Conservation (phyloP, 2,113 vertebrate genomes). For the Daboia siamensis region DNA sequence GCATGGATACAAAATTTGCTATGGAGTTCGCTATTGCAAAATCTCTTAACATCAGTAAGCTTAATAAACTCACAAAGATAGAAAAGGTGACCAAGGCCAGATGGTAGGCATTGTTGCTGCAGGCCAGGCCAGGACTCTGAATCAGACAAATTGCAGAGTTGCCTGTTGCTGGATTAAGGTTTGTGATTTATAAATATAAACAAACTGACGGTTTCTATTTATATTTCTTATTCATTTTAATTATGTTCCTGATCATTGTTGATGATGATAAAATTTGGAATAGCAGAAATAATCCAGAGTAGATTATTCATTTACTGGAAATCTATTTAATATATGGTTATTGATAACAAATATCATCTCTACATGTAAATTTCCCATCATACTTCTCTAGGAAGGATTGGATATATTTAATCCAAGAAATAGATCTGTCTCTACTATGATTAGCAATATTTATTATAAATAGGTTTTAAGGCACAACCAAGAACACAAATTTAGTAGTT, state of each 20-base stretch:
- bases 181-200: conserved; percentile 10
- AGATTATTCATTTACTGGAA: neutral
- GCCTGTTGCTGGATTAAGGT: conserved; percentile 29
- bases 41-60: conserved; percentile 35
- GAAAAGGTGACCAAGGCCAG: conserved; percentile 36
- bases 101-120: conserved; percentile 35
- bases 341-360: neutral
- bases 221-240: neutral
- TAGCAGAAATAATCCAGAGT: neutral
- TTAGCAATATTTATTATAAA: neutral
- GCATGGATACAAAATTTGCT: conserved; percentile 27
- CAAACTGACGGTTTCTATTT: neutral
- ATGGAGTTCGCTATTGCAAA: conserved; percentile 15
- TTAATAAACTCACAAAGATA: conserved; percentile 32
- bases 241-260: neutral
- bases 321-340: neutral
- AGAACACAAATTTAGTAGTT: neutral
- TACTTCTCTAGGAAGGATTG: neutral
- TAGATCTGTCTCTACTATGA: neutral
- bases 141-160: conserved; percentile 51
- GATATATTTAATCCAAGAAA: neutral
- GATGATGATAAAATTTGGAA: neutral
- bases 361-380: neutral
- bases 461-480: neutral
- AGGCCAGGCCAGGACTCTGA: conserved; percentile 32